Evolutionary conservation across 2,797 vertebrate species (phyloP).

Genomic region (Dendrocincla fuliginosa): DNA sequence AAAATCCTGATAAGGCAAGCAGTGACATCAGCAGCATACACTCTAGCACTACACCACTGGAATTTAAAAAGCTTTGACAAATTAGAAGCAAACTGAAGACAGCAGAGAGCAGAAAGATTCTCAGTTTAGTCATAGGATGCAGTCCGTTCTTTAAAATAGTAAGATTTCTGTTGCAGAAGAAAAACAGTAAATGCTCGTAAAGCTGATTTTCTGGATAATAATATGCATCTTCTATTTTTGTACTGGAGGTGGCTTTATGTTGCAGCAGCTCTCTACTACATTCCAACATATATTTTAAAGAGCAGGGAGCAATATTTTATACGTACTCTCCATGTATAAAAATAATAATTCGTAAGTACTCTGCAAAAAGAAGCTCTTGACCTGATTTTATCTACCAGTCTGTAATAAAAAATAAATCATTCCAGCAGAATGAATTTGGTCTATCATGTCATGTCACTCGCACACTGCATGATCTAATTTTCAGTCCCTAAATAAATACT

Average conservation of each 20-base stretch:
- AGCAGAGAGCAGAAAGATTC: background rate
- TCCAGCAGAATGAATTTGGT: slow-evolving; percentile 10
- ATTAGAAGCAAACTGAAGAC: slow-evolving; percentile 37
- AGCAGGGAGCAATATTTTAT: background rate
- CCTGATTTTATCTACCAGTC: slow-evolving; percentile 13
- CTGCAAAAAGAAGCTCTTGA: slow-evolving; percentile 15
- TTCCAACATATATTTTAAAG: background rate
- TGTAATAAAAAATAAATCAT: background rate
- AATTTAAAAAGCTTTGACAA: slow-evolving; percentile 67
- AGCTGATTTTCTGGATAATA: background rate
- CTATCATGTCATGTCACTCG: background rate
- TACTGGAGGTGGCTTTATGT: background rate
- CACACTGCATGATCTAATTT: slow-evolving; percentile 30
- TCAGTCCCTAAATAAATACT: slow-evolving; percentile 19
- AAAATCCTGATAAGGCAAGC: slow-evolving; percentile 84
- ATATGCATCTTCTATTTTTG: background rate
- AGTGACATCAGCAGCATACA: slow-evolving; percentile 88
- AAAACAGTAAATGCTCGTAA: background rate
- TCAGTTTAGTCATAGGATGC: background rate
- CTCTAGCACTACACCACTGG: slow-evolving; percentile 76
- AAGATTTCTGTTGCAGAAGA: background rate
- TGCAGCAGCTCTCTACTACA: background rate
- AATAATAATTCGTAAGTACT: background rate
- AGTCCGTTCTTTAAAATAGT: background rate
- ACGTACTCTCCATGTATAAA: background rate